Evolutionary conservation across 2,113 vertebrate genomes (phyloP), one percentile per base, ranked within the genome.

Genomic region (Vidua chalybeata): DNA sequence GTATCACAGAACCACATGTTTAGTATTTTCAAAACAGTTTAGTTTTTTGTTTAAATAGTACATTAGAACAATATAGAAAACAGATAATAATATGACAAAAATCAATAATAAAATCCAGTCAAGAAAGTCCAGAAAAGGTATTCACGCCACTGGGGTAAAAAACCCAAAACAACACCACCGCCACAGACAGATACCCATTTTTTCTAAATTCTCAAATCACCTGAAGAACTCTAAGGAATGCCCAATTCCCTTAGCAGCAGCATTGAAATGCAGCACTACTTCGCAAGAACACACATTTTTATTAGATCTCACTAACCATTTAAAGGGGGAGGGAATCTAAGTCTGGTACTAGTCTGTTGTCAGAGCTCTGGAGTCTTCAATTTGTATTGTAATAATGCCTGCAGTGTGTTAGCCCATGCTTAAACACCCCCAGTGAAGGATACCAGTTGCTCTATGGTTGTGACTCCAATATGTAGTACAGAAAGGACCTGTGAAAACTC

Each of bases 11-110:
- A 80, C 27, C 30, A 56, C 9, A 8, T 2, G 0, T 71, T 84
- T 35, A 79, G 3, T 59, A 33, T 52, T 77, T 84, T 88, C 63
- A 71, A 35, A 92, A 88, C 10, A 37, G 59, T 30, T 92, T 71
- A 10, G 13, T 19, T 91, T 85, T 91, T 35, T 84, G 24, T 48
- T 54, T 92, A 96, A 97, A 97, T 73, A 96, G 45, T 24, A 31
- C 8, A 7, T 13, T 43, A 84, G 6, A 27, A 89, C 71, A 93
- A 94, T 6, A 5, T 33, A 56, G 39, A 69, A 80, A 69, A 6
- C 7, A 80, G 39, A 37, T 51, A 62, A 67, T 18, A 9, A 35
- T 14, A 39, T 35, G 11, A 52, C 73, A 75, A 66, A 92, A 72
- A 76, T 45, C 35, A 52, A 83, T 22, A 64, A 22, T 76, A 66